These are phyloP conservation scores for Pogonophryne albipinna DNA, from an alignment of 2,797 vertebrate genomes.

Conservation along the genomic window DNA sequence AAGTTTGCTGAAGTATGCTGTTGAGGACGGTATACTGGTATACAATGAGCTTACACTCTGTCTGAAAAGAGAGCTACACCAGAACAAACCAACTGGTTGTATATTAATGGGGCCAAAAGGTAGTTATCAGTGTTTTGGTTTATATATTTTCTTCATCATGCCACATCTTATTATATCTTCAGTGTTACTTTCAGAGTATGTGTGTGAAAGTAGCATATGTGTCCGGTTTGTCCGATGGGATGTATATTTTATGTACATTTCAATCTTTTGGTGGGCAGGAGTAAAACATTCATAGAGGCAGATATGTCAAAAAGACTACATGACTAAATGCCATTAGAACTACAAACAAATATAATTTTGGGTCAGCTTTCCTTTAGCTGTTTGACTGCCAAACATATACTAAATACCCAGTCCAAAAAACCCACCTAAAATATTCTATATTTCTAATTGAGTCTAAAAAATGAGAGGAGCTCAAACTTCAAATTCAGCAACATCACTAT, in stretches of 20 bases:
- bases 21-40: background rate
- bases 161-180: background rate
- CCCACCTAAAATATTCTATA: background rate
- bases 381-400: background rate
- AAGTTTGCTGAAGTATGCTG: too few relatives aligned
- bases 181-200: background rate
- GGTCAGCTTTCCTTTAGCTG: background rate
- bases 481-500: background rate
- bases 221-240: background rate
- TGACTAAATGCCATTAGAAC: background rate
- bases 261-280: background rate
- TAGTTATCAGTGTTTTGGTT: background rate
- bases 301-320: background rate
- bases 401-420: too few relatives aligned
- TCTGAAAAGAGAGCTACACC: background rate
- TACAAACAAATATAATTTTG: background rate
- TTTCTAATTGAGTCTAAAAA: background rate
- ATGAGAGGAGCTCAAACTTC: conserved; percentile 3
- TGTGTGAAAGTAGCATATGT: background rate
- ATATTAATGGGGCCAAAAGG: background rate
- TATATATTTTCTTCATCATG: background rate
- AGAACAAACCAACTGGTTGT: background rate
- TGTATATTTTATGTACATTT: background rate
- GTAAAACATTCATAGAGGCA: background rate
- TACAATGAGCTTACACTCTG: background rate